A percentile compares a stretch with the other conserved stretches of the same genome.
These are phyloP conservation scores for Apistogramma diplotaenia DNA, from an alignment of 2,113 vertebrate species.

Conservation along the genomic window DNA sequence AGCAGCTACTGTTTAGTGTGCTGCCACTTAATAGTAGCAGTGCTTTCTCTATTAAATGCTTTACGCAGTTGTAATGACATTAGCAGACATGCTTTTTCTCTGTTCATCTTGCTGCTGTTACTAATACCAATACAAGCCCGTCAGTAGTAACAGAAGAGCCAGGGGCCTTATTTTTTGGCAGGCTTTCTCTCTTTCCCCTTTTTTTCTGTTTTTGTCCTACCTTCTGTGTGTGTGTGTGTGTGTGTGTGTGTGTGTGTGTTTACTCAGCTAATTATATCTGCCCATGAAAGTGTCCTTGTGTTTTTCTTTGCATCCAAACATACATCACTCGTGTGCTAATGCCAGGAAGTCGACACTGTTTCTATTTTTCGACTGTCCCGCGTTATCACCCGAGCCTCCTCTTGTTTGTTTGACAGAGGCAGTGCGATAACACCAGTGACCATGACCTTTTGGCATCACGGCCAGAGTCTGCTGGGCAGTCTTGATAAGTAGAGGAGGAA, in stretches of 20 bases:
- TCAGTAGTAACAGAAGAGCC: background rate
- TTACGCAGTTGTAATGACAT: background rate
- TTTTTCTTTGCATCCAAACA: constrained; percentile 31
- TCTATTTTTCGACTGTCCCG: constrained; percentile 57
- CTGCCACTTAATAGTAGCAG: background rate
- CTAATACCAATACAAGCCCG: background rate
- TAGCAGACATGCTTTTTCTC: background rate
- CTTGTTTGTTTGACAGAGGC: constrained; percentile 64
- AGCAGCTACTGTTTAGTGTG: background rate
- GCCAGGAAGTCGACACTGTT: constrained; percentile 60
- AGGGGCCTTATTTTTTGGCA: background rate
- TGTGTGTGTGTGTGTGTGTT: background rate
- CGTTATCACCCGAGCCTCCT: constrained; percentile 62
- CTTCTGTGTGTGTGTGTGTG: background rate
- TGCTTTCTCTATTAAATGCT: background rate
- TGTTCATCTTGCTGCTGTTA: background rate
- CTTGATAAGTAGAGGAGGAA: constrained; percentile 73
- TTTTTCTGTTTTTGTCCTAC: background rate
- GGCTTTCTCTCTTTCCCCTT: background rate
- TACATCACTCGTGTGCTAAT: constrained; percentile 39
- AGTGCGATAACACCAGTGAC: constrained; percentile 54
- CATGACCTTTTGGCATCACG: constrained; percentile 60
- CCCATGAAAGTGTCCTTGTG: background rate
- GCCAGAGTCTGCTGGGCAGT: constrained; percentile 60
- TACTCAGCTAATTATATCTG: constrained; percentile 16